Evolutionary conservation across 2,797 vertebrate species (phyloP).

Genomic region (Mareca penelope): DNA sequence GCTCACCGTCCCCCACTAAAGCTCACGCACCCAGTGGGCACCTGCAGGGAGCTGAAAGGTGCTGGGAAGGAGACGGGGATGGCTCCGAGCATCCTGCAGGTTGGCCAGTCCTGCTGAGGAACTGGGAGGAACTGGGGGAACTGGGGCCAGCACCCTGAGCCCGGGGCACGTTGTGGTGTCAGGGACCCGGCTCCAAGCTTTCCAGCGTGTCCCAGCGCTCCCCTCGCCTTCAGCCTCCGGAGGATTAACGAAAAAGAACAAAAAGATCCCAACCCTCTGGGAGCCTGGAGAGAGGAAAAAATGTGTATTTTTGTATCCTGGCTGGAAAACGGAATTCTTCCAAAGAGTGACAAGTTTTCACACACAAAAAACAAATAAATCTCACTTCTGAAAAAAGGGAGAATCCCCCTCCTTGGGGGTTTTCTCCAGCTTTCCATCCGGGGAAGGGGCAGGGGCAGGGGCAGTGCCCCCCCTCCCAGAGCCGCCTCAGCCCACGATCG

Average conservation of each 20-base stretch:
- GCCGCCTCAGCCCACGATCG: background rate
- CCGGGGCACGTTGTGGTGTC: background rate
- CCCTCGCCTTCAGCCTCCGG: background rate
- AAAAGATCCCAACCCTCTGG: background rate
- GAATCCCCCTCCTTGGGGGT: background rate
- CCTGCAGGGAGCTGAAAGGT: background rate
- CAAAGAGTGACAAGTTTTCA: background rate
- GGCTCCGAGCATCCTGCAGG: background rate
- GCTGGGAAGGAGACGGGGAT: background rate
- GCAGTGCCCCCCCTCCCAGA: background rate
- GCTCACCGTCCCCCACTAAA: background rate
- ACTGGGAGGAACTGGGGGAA: background rate
- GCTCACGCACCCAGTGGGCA: background rate
- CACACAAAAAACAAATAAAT: background rate
- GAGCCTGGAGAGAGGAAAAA: background rate
- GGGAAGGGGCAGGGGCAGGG: background rate
- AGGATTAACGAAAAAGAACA: background rate
- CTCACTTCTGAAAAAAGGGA: background rate
- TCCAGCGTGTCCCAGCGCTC: background rate
- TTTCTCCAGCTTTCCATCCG: background rate
- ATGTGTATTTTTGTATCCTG: slow-evolving; percentile 19
- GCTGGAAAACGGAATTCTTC: background rate
- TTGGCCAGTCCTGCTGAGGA: background rate
- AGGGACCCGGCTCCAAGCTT: background rate
- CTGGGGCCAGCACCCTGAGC: background rate